A percentile compares a stretch with the other conserved stretches of the same genome.
phyloP scores from a whole-genome alignment of 2,888 invertebrate genomes.

The Hyalella azteca region DNA sequence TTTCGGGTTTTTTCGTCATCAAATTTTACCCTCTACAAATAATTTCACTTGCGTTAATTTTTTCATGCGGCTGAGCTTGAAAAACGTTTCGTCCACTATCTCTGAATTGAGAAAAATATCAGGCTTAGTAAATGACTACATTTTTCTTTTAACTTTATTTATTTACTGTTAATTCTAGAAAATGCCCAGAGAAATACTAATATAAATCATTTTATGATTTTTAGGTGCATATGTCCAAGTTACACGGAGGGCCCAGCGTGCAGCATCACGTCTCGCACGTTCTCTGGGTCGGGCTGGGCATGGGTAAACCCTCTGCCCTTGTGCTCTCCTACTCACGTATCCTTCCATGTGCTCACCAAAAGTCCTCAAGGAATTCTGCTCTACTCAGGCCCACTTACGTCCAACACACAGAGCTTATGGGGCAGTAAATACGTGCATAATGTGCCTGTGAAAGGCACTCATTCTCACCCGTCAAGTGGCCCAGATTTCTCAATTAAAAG shows the following conservation, averaged over 20 bases:
- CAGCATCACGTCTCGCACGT: slow-evolving; percentile 46
- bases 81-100: too few species aligned
- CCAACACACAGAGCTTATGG: neutral
- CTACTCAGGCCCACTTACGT: slow-evolving; percentile 45
- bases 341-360: slow-evolving; percentile 50
- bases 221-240: slow-evolving; percentile 54
- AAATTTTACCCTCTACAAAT: too few species aligned
- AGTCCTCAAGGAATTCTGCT: slow-evolving; percentile 46
- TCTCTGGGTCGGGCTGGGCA: slow-evolving; percentile 47
- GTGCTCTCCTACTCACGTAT: slow-evolving; percentile 48
- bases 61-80: too few species aligned
- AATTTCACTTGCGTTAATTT: too few species aligned
- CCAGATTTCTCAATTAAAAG: slow-evolving; percentile 45
- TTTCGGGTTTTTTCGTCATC: too few species aligned
- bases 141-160: too few species aligned
- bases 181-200: too few species aligned
- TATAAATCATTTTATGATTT: neutral
- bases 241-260: slow-evolving; percentile 45
- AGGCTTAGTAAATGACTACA: too few species aligned
- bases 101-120: too few species aligned
- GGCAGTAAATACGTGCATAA: neutral
- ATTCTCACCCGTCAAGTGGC: slow-evolving; percentile 40
- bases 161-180: too few species aligned
- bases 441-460: slow-evolving; percentile 27
- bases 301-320: slow-evolving; percentile 49